Evolutionary conservation across 2,113 vertebrate genomes (phyloP).

Genomic region (Eudyptes chrysolophus): DNA sequence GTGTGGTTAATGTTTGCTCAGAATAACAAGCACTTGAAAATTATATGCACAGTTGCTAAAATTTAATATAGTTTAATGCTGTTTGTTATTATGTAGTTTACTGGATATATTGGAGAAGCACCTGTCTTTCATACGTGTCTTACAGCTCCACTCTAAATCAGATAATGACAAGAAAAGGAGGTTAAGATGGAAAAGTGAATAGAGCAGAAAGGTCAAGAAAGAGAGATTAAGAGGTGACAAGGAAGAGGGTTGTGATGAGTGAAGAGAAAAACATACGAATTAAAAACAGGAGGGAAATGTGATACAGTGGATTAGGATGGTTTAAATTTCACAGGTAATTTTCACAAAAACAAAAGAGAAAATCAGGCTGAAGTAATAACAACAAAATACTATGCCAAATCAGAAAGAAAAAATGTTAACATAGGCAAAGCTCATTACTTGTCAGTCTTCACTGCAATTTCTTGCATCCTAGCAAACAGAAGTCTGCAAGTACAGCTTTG

Average conservation of each 20-base stretch:
- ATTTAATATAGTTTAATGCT: neutral
- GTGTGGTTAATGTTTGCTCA: neutral
- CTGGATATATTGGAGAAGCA: neutral
- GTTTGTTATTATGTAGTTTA: neutral
- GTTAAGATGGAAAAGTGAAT: neutral
- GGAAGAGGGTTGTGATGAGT: neutral
- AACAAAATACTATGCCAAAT: neutral
- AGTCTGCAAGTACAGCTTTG: neutral
- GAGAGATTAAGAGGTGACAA: conserved; percentile 11
- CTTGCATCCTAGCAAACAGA: neutral
- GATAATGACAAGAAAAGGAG: neutral
- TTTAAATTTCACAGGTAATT: conserved; percentile 19
- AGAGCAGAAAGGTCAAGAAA: neutral
- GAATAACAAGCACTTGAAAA: neutral
- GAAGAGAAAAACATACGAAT: neutral
- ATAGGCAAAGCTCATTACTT: neutral
- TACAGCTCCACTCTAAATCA: neutral
- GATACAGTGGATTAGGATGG: neutral
- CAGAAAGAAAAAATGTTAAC: neutral
- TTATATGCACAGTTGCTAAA: neutral
- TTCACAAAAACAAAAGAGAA: neutral
- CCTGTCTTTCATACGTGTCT: neutral
- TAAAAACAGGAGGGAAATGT: neutral
- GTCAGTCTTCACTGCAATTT: neutral
- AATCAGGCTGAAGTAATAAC: neutral